Conservation (phyloP, 2,113 vertebrate species). For the Corythoichthys intestinalis region DNA sequence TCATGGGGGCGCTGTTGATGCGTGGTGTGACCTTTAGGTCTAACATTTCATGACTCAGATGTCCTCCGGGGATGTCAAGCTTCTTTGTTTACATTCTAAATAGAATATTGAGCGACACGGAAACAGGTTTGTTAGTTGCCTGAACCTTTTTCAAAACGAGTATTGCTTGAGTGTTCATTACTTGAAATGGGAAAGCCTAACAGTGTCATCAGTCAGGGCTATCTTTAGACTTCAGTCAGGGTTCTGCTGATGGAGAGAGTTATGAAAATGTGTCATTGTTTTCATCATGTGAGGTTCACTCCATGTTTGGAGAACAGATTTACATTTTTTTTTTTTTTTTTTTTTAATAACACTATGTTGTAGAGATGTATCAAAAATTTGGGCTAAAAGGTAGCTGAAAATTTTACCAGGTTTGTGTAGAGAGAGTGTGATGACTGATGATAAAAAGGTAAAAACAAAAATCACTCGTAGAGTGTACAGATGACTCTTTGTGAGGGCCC, state of each 20-base stretch:
- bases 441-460: constrained; percentile 36
- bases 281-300: constrained; percentile 41
- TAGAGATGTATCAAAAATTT: neutral
- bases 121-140: constrained; percentile 2
- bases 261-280: constrained; percentile 56
- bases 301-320: constrained; percentile 42
- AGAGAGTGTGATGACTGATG: constrained; percentile 11
- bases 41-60: neutral
- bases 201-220: constrained; percentile 9
- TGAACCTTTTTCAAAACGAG: constrained; percentile 34
- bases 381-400: neutral
- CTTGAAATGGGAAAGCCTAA: constrained; percentile 45
- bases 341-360: neutral
- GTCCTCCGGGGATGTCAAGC: neutral
- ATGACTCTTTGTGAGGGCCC: constrained; percentile 9
- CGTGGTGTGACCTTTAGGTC: neutral
- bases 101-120: neutral
- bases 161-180: constrained; percentile 34
- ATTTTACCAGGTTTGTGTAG: neutral
- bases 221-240: constrained; percentile 55
- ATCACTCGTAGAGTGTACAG: constrained; percentile 15
- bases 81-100: neutral
- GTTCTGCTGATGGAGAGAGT: constrained; percentile 31
- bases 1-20: neutral
- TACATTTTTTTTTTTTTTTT: constrained; percentile 20